phyloP scores from a whole-genome alignment of 2,888 invertebrate genomes.

The Chrysina gloriosa region DNA sequence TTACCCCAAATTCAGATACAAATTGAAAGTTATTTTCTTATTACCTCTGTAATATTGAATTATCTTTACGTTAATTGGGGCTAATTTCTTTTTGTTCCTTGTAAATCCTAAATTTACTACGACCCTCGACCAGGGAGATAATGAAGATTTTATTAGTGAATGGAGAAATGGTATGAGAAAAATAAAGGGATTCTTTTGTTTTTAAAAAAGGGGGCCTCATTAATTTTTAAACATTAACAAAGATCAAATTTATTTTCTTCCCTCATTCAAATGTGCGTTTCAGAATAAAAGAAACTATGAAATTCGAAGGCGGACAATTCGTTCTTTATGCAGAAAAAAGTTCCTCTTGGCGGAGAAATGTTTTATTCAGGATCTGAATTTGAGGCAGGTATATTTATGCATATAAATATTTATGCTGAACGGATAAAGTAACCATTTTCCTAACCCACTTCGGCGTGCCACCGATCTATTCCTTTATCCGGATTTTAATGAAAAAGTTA shows the following conservation, averaged over 20 bases:
- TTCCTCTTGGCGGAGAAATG: constrained; percentile 9
- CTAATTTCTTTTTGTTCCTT: neutral
- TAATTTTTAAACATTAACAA: too few relatives aligned
- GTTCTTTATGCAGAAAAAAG: constrained; percentile 9
- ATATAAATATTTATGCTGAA: constrained; percentile 30
- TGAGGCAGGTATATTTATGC: constrained; percentile 33
- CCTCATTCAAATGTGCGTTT: too few relatives aligned
- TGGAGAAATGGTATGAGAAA: neutral
- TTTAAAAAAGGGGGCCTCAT: too few relatives aligned
- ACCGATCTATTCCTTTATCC: constrained; percentile 14
- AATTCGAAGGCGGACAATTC: too few relatives aligned
- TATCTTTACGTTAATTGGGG: neutral
- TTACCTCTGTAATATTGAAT: neutral
- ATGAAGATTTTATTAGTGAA: constrained; percentile 12
- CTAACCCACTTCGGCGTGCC: constrained; percentile 16
- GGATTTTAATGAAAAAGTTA: constrained; percentile 19
- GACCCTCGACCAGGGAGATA: neutral
- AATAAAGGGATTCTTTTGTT: too few relatives aligned
- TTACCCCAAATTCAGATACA: constrained; percentile 4
- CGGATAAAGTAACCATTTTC: constrained; percentile 26
- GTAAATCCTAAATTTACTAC: constrained; percentile 16
- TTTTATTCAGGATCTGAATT: constrained; percentile 35
- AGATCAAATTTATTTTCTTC: too few relatives aligned
- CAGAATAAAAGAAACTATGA: too few relatives aligned
- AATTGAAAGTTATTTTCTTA: constrained; percentile 18